Base-by-base conservation (phyloP, 2,888 invertebrate species). In the Caenorhabditis zanzibari region DNA sequence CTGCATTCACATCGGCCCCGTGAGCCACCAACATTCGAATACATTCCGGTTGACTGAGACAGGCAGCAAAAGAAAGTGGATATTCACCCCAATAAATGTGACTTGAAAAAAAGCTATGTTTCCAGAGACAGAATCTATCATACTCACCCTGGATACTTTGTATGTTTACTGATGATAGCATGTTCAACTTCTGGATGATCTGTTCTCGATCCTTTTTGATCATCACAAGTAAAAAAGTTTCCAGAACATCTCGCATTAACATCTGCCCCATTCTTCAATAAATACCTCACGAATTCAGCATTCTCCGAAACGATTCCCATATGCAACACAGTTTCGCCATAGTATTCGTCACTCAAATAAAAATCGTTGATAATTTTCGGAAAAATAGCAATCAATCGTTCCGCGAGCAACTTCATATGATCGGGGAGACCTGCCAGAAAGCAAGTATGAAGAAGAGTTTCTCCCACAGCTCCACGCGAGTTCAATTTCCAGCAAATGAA, bases 11-110 rank as follows among this genome's bases (percentile, higher is more conserved):
- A 94, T 98, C 95, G 0, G 97, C 98, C 16, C 97, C 97, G 92
- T 96, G 95, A 0, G 97, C 96, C 75, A 98, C 93, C 89, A 98
- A 96, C 91, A 99, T 94, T 0, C 98, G 95, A 91, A 97, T 97
- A 92, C 97, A 97, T 93, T 98, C 98, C 93, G 98, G 98, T 93
- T 98, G 97, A 0, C 96, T 96, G 6, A 98, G 94, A 91, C 98
- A 98, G 0, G 98, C 98, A 0, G 98, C 97, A 93, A 99, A 98
- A 84, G 96, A 95, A 49, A 98, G 93, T 0, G 98, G 97, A 93
- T 97, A 98, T 93, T 98, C 98, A 22, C 98, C 98, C 97, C 98
- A 98, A 92, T 98, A 98, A 0, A 97, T 97, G 93, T 97, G 97
- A 3, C 98, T 96, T 92, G 19, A 73, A 68, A 3, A 19, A 52